These are phyloP conservation scores for Amiota communis DNA, from an alignment of 2,888 invertebrate genomes.

Conservation along the genomic window DNA sequence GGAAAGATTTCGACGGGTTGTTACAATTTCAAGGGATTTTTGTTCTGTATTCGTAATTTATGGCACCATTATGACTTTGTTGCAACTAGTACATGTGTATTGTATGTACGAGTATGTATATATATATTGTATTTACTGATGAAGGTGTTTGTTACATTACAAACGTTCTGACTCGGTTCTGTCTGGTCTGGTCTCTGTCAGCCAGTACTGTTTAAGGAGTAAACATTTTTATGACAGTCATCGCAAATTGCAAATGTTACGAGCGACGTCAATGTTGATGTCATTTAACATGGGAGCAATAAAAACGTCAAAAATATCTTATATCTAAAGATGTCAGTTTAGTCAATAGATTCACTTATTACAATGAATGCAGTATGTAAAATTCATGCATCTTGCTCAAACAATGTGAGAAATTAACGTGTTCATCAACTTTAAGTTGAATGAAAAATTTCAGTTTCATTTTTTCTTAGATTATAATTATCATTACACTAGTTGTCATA, in stretches of 20 bases:
- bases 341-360: background rate
- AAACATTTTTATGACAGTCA: constrained; percentile 23
- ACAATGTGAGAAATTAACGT: too few relatives aligned
- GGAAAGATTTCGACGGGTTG: too few relatives aligned
- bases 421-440: too few relatives aligned
- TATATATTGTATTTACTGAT: background rate
- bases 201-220: constrained; percentile 7
- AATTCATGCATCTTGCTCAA: too few relatives aligned
- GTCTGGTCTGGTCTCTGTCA: background rate
- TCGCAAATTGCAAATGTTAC: constrained; percentile 3
- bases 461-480: too few relatives aligned
- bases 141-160: background rate
- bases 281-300: constrained; percentile 9
- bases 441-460: too few relatives aligned
- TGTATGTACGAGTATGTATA: background rate
- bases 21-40: too few relatives aligned
- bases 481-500: too few relatives aligned
- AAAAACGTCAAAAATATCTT: constrained; percentile 13
- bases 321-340: background rate
- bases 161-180: background rate
- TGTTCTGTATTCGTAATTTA: constrained; percentile 4
- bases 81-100: background rate
- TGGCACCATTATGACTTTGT: constrained; percentile 13
- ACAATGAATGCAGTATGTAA: too few relatives aligned
- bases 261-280: background rate